A percentile compares a stretch with the other conserved stretches of the same genome.
Conservation (phyloP, 2,113 vertebrate genomes). For the Pleuronectes platessa region DNA sequence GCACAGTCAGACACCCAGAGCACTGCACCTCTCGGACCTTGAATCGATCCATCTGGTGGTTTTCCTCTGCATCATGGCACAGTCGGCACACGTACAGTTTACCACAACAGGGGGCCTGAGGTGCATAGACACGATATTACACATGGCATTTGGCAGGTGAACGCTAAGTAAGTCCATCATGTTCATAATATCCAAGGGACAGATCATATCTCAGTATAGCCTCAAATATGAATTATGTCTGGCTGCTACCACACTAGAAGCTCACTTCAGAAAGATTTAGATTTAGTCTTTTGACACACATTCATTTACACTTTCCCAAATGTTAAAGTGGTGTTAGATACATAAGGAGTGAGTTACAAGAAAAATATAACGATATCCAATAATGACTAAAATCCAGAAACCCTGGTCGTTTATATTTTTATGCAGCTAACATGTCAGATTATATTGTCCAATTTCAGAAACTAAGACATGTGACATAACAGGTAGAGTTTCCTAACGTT, state of each 20-base stretch:
- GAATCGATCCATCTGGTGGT: conserved; percentile 92
- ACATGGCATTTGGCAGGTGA: background rate
- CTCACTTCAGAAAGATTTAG: no score
- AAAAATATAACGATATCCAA: background rate
- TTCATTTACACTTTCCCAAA: no score
- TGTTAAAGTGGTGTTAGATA: no score
- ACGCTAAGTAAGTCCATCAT: background rate
- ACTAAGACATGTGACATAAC: background rate
- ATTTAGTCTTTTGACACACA: no score
- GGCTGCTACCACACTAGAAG: no score
- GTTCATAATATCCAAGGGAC: background rate
- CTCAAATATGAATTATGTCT: no score
- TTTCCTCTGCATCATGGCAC: conserved; percentile 91
- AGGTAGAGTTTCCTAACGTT: background rate
- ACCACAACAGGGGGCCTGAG: conserved; percentile 93
- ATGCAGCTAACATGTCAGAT: background rate
- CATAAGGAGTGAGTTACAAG: no score
- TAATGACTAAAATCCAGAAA: background rate
- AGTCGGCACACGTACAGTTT: conserved; percentile 93
- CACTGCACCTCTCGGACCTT: conserved; percentile 91
- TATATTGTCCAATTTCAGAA: no score
- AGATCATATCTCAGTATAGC: background rate
- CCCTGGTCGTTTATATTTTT: accelerated
- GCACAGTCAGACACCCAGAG: conserved; percentile 84
- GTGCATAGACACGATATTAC: conserved; percentile 4